Conservation (phyloP, 64 coral and sea anemone species). For the Pachyseris speciosa region DNA sequence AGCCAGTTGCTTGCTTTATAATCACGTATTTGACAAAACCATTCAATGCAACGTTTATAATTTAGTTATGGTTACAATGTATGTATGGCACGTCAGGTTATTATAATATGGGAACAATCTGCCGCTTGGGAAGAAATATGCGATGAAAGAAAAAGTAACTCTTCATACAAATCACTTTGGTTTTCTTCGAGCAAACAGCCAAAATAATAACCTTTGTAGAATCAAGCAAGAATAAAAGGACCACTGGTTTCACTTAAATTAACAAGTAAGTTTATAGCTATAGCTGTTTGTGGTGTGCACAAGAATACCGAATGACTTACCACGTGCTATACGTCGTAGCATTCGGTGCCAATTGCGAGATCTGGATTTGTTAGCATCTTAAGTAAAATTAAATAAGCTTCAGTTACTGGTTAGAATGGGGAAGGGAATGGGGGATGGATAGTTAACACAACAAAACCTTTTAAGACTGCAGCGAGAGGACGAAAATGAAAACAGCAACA, state of each 20-base stretch:
- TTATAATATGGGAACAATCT: too few species aligned
- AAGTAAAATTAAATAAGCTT: conserved; percentile 93
- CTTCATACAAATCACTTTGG: too few species aligned
- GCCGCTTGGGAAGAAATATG: too few species aligned
- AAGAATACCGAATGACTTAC: conserved; percentile 74
- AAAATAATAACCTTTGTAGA: neutral
- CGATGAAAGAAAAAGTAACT: too few species aligned
- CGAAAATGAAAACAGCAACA: neutral
- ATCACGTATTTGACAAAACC: too few species aligned
- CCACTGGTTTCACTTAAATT: neutral
- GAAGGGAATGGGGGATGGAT: neutral
- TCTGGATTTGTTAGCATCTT: conserved; percentile 99
- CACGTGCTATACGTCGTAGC: conserved; percentile 94
- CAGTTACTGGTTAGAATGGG: conserved; percentile 67
- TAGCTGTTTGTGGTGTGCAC: conserved; percentile 11
- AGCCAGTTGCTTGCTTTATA: too few species aligned
- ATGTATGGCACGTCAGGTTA: too few species aligned
- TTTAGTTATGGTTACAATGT: too few species aligned
- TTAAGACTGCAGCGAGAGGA: neutral
- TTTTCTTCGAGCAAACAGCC: neutral
- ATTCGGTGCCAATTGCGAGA: conserved; percentile 95
- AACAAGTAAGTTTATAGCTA: neutral
- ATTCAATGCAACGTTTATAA: too few species aligned
- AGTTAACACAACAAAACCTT: neutral
- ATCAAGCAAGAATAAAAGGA: neutral